Conservation (phyloP, 2,797 vertebrate species). For the Darevskia mixta region DNA sequence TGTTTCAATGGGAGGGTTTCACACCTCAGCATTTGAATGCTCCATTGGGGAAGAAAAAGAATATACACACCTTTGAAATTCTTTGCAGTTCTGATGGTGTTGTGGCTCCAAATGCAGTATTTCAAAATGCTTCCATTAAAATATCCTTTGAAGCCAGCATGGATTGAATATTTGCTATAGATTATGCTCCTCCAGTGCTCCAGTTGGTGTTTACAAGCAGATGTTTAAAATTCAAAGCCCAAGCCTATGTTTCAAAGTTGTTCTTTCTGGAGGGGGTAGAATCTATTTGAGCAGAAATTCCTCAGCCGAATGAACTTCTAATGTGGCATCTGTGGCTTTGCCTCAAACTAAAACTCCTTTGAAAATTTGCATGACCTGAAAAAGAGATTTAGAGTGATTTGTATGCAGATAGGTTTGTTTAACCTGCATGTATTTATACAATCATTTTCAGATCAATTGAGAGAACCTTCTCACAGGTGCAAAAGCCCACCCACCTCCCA, state of each 20-base stretch:
- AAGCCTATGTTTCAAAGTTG: slow-evolving; percentile 17
- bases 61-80: background rate
- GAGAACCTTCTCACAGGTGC: slow-evolving; percentile 33
- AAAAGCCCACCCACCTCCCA: slow-evolving; percentile 20
- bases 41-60: slow-evolving; percentile 2
- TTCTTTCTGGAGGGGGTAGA: slow-evolving; percentile 44
- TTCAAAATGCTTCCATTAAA: slow-evolving; percentile 43
- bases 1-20: background rate
- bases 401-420: slow-evolving; percentile 62
- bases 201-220: slow-evolving; percentile 34
- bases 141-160: slow-evolving; percentile 32
- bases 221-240: slow-evolving; percentile 55
- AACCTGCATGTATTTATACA: slow-evolving; percentile 53
- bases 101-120: slow-evolving; percentile 23
- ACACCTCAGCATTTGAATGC: background rate
- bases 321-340: slow-evolving; percentile 41
- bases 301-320: slow-evolving; percentile 56
- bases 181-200: slow-evolving; percentile 49
- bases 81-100: slow-evolving; percentile 7
- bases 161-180: slow-evolving; percentile 47
- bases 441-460: slow-evolving; percentile 36
- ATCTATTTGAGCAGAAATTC: slow-evolving; percentile 52
- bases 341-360: slow-evolving; percentile 47
- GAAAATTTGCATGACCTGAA: slow-evolving; percentile 44
- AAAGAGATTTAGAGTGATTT: slow-evolving; percentile 44